Conservation (phyloP, 2,888 invertebrate genomes). For the Beris morrisii region DNA sequence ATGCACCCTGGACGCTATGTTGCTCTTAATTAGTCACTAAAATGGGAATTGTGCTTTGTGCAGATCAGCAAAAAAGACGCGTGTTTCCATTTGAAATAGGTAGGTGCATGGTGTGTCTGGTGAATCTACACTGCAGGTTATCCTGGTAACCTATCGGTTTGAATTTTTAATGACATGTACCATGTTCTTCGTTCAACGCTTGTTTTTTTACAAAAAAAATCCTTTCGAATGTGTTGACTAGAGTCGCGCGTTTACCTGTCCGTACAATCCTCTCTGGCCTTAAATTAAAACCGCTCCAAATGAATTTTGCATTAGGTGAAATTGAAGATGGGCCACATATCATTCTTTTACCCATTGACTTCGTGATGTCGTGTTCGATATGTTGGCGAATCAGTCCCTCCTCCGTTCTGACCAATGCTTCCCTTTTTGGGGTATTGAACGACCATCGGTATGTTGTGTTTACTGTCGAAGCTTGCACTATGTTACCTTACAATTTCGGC, state of each 20-base stretch:
- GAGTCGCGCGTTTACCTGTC: background rate
- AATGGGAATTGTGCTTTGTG: constrained; percentile 4
- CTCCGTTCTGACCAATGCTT: too few species aligned
- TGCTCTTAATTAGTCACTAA: constrained; percentile 17
- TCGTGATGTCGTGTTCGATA: too few species aligned
- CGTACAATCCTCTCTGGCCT: background rate
- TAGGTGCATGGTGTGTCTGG: too few species aligned
- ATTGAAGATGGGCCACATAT: constrained; percentile 6
- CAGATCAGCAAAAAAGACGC: background rate
- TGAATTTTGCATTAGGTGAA: constrained; percentile 7
- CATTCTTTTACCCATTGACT: background rate
- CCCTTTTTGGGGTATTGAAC: too few species aligned
- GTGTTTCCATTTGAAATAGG: constrained; percentile 1
- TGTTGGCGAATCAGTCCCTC: too few species aligned
- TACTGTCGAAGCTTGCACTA: too few species aligned
- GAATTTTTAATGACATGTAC: constrained; percentile 1
- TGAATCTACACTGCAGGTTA: too few species aligned
- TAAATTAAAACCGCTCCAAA: background rate
- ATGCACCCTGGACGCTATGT: background rate
- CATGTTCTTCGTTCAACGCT: background rate
- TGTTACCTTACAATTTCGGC: too few species aligned
- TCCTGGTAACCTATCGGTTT: background rate
- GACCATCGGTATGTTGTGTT: too few species aligned
- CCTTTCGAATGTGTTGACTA: background rate
- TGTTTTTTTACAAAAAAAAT: background rate